Evolutionary conservation across 1,140 invertebrate genomes (phyloP).

Genomic region (Habropoda laboriosa): DNA sequence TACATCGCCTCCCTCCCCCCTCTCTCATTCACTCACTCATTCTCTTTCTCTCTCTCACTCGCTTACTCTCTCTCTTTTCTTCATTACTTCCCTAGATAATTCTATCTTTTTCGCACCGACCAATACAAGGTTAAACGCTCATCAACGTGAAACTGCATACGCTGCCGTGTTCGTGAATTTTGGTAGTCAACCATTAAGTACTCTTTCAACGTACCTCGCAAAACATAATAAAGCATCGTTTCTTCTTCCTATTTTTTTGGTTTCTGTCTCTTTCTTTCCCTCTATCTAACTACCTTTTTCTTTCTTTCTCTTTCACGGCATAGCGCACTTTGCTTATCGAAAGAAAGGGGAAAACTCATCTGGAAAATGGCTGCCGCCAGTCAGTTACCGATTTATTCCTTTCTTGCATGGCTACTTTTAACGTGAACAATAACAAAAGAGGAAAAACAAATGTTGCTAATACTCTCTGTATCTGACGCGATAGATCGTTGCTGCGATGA

Average conservation of each 20-base stretch:
- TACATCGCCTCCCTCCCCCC: constrained; percentile 37
- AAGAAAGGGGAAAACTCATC: constrained; percentile 81
- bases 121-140: constrained; percentile 45
- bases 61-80: constrained; percentile 1
- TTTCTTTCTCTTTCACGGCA: constrained; percentile 61
- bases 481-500: constrained; percentile 28
- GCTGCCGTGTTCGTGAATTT: constrained; percentile 50
- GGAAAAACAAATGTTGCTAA: constrained; percentile 25
- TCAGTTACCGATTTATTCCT: constrained; percentile 83
- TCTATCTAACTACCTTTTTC: constrained; percentile 33
- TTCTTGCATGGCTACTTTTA: constrained; percentile 79
- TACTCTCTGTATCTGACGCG: constrained; percentile 12
- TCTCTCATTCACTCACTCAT: not conserved
- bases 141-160: constrained; percentile 34
- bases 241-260: constrained; percentile 43
- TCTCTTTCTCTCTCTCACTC: constrained; percentile 6
- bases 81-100: constrained; percentile 46
- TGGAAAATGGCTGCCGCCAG: constrained; percentile 84
- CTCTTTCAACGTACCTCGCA: constrained; percentile 53
- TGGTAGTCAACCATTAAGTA: constrained; percentile 36
- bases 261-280: constrained; percentile 54
- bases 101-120: constrained; percentile 28
- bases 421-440: constrained; percentile 20
- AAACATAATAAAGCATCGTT: constrained; percentile 52
- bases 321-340: constrained; percentile 61